Percentiles rank a stretch among this genome's conserved stretches.
Evolutionary conservation across 1,140 invertebrate species (phyloP).

Genomic region (Uloborus diversus): DNA sequence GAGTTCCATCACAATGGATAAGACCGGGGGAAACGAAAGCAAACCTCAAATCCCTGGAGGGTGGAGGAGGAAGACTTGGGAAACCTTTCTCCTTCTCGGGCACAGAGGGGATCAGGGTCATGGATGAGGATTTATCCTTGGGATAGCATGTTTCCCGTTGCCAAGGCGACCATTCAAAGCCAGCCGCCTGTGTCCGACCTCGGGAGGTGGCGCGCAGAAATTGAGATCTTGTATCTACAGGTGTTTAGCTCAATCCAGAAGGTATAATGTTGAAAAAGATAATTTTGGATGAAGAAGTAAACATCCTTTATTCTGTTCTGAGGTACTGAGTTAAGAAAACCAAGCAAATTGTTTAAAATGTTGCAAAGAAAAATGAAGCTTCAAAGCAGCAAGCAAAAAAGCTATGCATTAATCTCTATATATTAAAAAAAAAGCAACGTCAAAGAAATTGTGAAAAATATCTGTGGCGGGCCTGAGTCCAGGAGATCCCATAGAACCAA

Average conservation of each 20-base stretch:
- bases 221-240: conserved; percentile 34
- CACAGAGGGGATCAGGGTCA: conserved; percentile 20
- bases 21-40: conserved; percentile 51
- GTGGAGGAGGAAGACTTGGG: conserved; percentile 43
- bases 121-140: conserved; percentile 26
- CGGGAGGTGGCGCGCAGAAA: conserved; percentile 13
- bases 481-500: too few relatives aligned
- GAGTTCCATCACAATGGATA: conserved; percentile 47
- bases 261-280: not conserved
- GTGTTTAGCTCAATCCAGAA: not conserved
- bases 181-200: not conserved
- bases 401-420: too few relatives aligned
- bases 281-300: too few relatives aligned
- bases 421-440: too few relatives aligned
- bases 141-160: conserved; percentile 4
- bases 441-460: too few relatives aligned
- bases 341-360: too few relatives aligned
- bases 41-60: conserved; percentile 47
- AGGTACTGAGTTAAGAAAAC: too few relatives aligned
- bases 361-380: too few relatives aligned
- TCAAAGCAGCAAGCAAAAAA: too few relatives aligned
- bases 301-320: too few relatives aligned
- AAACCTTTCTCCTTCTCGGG: conserved; percentile 33
- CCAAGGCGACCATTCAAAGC: conserved; percentile 7
- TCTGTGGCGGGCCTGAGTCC: too few relatives aligned